Base-by-base conservation (phyloP, 2,797 vertebrate species). In the Distichodus sexfasciatus region DNA sequence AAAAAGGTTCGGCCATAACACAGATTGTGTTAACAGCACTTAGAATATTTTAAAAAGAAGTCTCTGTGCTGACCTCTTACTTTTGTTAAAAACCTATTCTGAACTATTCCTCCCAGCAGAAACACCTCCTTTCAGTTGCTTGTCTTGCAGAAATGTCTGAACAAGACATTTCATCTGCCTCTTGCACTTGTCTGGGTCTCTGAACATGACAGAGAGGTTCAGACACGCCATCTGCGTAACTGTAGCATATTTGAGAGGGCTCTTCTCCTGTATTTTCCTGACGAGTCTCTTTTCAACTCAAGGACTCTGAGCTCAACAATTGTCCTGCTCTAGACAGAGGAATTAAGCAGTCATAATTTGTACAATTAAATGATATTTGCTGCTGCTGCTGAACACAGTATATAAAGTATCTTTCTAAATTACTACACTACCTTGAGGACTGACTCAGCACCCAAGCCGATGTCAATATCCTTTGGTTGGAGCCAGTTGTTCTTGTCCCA, bases 231-330 rank as follows among this genome's bases (percentile, higher is more conserved):
- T 72, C 54, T 69, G 38, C 38, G 65, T 64, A 57, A 72, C 54
- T 0, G 43, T 53, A 1, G n/a, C 3, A 15, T 66, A 77, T 23
- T 61, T 70, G 28, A 76, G 15, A 10, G 61, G 61, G 29, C 67
- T 75, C 54, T 75, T 61, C 15, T 75, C 62, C 63, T 76, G 68
- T 11, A 71, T 23, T 53, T 75, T 75, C 21, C 36, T 60, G n/a
- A 72, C 3, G 9, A 71, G 57, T 62, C 63, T 62, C 38, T 78
- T 14, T 31, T 78, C 36, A 78, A 75, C 46, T 71, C 64, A 23
- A 68, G 64, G 8, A 64, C 72, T 3, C 40, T 71, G 60, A 71
- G 69, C 59, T 78, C 57, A 38, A 26, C 55, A 58, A 33, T 3
- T 72, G 36, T 54, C 26, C 3, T 69, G 51, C 41, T 68, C 68